Evolutionary conservation across 2,113 vertebrate genomes (phyloP).

Genomic region (Arvicanthis niloticus): DNA sequence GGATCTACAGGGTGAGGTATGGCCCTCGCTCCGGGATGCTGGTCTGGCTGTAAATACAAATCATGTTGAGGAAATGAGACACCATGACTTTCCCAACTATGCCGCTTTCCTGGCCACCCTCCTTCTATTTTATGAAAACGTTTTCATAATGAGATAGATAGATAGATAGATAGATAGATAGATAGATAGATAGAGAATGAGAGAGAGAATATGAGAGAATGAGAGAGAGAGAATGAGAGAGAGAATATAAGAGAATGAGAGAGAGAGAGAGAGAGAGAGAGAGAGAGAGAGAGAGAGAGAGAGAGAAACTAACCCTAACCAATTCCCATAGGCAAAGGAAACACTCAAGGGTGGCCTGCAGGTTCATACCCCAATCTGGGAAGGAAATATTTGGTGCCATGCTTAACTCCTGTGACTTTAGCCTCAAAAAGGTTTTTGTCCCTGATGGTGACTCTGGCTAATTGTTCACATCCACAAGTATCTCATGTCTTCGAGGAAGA

Average conservation of each 20-base stretch:
- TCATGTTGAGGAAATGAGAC: not conserved
- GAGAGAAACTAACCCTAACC: not conserved
- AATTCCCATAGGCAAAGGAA: not conserved
- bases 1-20: not conserved
- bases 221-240: not conserved
- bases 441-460: not conserved
- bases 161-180: not conserved
- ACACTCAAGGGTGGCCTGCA: not conserved
- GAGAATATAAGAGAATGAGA: too few relatives aligned
- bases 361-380: fast-evolving
- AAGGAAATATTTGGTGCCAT: too few relatives aligned
- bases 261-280: not conserved
- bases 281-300: not conserved
- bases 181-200: too few relatives aligned
- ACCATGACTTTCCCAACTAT: too few relatives aligned
- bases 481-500: not conserved
- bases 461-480: not conserved
- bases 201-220: not conserved
- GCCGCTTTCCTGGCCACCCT: not conserved
- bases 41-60: not conserved
- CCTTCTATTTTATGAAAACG: not conserved
- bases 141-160: not conserved
- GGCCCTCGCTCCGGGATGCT: not conserved
- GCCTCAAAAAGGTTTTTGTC: not conserved
- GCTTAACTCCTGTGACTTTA: too few relatives aligned